Base-by-base conservation (phyloP, 2,888 invertebrate species). In the Tenthredo scrophulariae region DNA sequence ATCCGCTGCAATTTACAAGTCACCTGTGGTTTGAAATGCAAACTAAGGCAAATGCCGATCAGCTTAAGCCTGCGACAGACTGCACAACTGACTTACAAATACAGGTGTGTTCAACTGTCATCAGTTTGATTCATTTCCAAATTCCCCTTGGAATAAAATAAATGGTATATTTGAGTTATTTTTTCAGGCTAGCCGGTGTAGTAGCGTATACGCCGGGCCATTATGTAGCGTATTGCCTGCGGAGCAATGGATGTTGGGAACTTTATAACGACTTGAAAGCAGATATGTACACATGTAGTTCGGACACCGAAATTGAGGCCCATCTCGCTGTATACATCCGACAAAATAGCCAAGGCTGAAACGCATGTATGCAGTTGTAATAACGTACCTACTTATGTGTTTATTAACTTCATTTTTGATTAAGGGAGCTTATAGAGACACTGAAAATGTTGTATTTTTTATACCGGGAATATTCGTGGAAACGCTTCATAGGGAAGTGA, bases 1-100 rank as follows among this genome's bases (percentile, higher is more conserved):
- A 46, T 75, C 40, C 75, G 75, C 26, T 37, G 33, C 10, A 46
- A 46, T 46, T 37, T 26, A 26, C 43, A 75, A 75, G 4, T 37
- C n/a, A 70, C 70, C 18, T 46, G 75, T 75, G 75, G 75, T 26
- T 75, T 75, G 75, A 75, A 75, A 75, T 75, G 75, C 75, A 75
- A 26, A 46, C 43, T 75, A 5, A 75, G 18, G 46, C 43, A 75
- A 46, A 46, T 75, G 37, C 75, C 46, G 9, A 75, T 1, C 46
- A 75, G 13, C 22, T 75, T 75, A 46, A 40, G 46, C 26, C 75
- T 75, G 46, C 43, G 46, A 46, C 75, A 75, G 46, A 33, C 46
- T 46, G 75, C 22, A 46, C 4, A 75, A 37, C 15, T 75, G 26
- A 75, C 15, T 26, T 46, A 46, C 75, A 40, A 75, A 46, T 75